A percentile compares a stretch with the other conserved stretches of the same genome.
Conservation (phyloP, 2,888 invertebrate genomes). For the Nasonovia ribisnigri region DNA sequence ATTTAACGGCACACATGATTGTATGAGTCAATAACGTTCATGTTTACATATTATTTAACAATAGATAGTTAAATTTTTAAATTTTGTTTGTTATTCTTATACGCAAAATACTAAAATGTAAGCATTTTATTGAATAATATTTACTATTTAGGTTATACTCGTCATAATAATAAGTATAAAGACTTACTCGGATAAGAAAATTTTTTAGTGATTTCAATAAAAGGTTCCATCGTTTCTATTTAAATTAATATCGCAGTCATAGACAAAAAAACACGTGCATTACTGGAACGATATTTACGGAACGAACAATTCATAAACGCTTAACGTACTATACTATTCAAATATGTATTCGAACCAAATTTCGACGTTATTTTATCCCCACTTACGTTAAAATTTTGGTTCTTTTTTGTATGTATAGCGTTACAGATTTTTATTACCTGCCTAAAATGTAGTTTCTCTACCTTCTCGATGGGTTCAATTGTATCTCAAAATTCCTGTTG, state of each 20-base stretch:
- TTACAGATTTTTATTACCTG: slow-evolving; percentile 34
- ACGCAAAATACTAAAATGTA: slow-evolving; percentile 16
- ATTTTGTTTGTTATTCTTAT: slow-evolving; percentile 28
- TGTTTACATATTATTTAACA: slow-evolving; percentile 48
- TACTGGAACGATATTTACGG: neutral
- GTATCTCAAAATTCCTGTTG: slow-evolving; percentile 3
- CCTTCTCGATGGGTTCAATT: neutral
- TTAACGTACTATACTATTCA: slow-evolving; percentile 24
- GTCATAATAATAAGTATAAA: slow-evolving; percentile 44
- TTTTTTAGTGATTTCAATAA: slow-evolving; percentile 25
- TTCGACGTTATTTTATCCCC: slow-evolving; percentile 9
- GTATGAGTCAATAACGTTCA: slow-evolving; percentile 34
- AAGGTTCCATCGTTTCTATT: slow-evolving; percentile 40
- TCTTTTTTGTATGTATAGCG: neutral
- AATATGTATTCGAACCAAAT: slow-evolving; percentile 38
- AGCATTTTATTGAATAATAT: slow-evolving; percentile 48
- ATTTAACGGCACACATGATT: slow-evolving; percentile 42
- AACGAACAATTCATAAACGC: neutral
- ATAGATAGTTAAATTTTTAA: slow-evolving; percentile 15
- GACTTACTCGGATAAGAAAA: slow-evolving; percentile 43
- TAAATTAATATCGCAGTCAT: neutral
- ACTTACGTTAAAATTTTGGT: neutral
- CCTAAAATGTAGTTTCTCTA: slow-evolving; percentile 35
- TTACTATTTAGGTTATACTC: slow-evolving; percentile 49
- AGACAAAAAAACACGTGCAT: neutral